These are phyloP conservation scores for Phyllostomus hastatus DNA, from an alignment of 2,113 vertebrate species.

Conservation along the genomic window DNA sequence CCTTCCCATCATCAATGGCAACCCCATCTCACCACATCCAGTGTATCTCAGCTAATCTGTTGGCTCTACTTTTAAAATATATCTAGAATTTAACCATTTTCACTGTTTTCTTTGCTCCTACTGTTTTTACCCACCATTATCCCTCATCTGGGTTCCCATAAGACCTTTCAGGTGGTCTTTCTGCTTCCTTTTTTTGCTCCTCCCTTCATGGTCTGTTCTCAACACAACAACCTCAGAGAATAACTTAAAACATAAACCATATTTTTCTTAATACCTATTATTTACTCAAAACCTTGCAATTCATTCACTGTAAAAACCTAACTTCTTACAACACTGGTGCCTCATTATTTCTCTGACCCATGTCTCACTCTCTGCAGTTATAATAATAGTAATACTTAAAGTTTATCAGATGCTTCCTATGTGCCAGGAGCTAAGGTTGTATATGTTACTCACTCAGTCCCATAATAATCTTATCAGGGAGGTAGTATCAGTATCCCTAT, in stretches of 20 bases:
- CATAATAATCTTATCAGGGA: not conserved
- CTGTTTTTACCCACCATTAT: not conserved
- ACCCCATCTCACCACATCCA: fast-evolving
- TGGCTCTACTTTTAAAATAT: not conserved
- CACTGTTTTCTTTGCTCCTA: not conserved
- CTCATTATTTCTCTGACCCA: not conserved
- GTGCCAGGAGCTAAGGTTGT: not conserved
- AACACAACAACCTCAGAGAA: not conserved
- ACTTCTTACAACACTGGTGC: not conserved
- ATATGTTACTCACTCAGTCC: not conserved
- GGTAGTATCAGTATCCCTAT: not conserved
- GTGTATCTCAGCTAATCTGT: not conserved
- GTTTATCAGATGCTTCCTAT: not conserved
- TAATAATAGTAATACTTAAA: not conserved
- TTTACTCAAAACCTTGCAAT: not conserved
- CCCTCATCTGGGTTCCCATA: not conserved
- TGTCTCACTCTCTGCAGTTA: not conserved
- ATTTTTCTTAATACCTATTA: not conserved
- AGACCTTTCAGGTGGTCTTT: not conserved
- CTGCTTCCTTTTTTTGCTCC: not conserved
- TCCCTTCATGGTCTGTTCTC: not conserved
- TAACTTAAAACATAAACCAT: not conserved
- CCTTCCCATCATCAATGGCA: not conserved
- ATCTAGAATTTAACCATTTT: not conserved
- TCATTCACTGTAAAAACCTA: not conserved